Conservation (phyloP, 2,797 vertebrate species). For the Poecilia picta region DNA sequence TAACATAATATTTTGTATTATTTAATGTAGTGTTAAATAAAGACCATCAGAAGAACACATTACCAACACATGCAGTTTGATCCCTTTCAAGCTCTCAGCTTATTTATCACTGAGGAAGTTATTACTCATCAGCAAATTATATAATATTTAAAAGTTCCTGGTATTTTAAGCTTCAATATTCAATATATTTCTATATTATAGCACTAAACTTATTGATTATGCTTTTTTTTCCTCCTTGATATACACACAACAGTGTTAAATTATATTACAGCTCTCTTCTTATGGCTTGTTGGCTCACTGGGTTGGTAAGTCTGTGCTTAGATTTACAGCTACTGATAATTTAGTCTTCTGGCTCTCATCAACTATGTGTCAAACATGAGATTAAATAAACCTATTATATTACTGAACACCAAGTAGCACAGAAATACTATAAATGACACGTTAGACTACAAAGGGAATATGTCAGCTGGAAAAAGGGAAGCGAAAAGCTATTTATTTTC, state of each 20-base stretch:
- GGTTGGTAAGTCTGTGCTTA: not conserved
- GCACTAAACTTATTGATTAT: not conserved
- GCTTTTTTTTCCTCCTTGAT: not conserved
- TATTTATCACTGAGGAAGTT: not conserved
- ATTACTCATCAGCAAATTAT: not conserved
- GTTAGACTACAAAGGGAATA: not conserved
- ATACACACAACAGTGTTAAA: not conserved
- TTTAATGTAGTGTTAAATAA: not conserved
- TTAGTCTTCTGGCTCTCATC: not conserved
- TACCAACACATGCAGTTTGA: not conserved
- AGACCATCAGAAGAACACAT: not conserved
- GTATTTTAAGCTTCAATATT: not conserved
- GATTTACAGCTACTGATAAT: not conserved
- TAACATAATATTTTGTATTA: not conserved
- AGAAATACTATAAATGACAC: not conserved
- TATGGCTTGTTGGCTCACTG: not conserved
- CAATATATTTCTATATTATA: not conserved
- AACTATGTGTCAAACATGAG: not conserved
- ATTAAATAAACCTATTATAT: slow-evolving; percentile 1
- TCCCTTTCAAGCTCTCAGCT: not conserved
- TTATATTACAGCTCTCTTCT: not conserved
- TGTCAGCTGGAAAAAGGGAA: not conserved
- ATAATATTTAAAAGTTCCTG: not conserved
- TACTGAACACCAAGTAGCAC: not conserved
- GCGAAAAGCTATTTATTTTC: not conserved